Conservation (phyloP, 2,888 invertebrate species). For the Dorcus hopei region DNA sequence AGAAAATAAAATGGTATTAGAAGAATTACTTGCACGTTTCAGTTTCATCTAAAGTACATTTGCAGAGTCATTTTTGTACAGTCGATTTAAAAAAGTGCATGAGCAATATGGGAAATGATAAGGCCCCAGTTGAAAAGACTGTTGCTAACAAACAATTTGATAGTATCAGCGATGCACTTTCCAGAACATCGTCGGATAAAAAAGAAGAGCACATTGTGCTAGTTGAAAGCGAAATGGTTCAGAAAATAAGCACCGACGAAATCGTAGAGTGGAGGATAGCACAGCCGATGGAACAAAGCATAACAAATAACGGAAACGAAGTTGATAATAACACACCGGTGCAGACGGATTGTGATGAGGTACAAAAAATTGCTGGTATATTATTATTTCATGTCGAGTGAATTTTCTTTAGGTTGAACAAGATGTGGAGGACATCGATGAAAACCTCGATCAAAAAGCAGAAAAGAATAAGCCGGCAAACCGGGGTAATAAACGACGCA, state of each 20-base stretch:
- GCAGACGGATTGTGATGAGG: constrained; percentile 47
- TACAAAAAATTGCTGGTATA: constrained; percentile 14
- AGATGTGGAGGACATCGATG: constrained; percentile 44
- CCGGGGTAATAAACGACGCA: constrained; percentile 56
- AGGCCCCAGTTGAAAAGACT: constrained; percentile 16
- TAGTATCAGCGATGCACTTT: constrained; percentile 14
- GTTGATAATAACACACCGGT: constrained; percentile 39
- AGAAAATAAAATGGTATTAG: constrained; percentile 53
- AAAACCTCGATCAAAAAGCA: constrained; percentile 35
- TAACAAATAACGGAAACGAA: constrained; percentile 23
- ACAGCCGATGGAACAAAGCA: constrained; percentile 42
- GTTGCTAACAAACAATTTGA: constrained; percentile 24
- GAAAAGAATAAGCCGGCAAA: constrained; percentile 35
- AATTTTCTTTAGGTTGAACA: constrained; percentile 33
- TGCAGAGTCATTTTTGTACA: constrained; percentile 46
- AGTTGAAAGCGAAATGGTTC: constrained; percentile 40
- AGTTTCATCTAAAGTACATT: constrained; percentile 1
- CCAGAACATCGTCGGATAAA: constrained; percentile 15
- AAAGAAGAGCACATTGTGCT: constrained; percentile 44
- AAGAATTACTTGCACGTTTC: neutral
- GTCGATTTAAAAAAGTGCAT: constrained; percentile 46
- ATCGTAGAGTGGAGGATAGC: constrained; percentile 40
- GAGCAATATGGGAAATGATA: constrained; percentile 30
- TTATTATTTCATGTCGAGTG: neutral
- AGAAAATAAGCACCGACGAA: constrained; percentile 34